Evolutionary conservation across 2,113 vertebrate species (phyloP).

Genomic region (Calidris pygmaea): DNA sequence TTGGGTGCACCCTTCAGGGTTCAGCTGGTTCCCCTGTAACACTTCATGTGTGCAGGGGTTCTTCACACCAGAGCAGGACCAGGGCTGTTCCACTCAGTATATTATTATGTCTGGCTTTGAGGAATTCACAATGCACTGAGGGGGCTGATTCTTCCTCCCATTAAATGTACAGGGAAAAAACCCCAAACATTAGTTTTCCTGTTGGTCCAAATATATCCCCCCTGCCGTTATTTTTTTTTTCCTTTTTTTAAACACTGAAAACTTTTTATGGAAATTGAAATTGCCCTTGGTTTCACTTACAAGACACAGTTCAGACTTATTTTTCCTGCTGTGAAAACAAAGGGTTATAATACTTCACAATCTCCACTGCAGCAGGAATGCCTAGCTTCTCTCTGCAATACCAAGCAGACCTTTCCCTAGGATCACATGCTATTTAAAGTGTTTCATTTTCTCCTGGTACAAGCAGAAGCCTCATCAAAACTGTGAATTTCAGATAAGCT

Average conservation of each 20-base stretch:
- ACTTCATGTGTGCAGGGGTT: not conserved
- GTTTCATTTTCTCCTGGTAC: slow-evolving; percentile 74
- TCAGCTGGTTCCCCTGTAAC: not conserved
- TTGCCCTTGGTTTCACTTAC: not conserved
- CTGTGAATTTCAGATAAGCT: slow-evolving; percentile 70
- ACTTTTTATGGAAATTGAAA: not conserved
- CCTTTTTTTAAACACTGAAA: not conserved
- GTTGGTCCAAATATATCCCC: not conserved
- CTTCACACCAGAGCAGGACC: not conserved
- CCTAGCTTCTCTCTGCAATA: not conserved
- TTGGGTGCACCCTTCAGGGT: not conserved
- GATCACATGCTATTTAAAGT: slow-evolving; percentile 61
- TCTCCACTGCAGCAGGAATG: slow-evolving; percentile 6
- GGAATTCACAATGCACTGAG: not conserved
- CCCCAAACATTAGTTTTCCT: not conserved
- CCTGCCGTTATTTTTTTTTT: not conserved
- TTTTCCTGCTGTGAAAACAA: slow-evolving; percentile 45
- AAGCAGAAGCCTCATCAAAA: slow-evolving; percentile 70
- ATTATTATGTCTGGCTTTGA: accelerated
- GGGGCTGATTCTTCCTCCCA: not conserved
- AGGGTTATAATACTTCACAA: slow-evolving; percentile 6
- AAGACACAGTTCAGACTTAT: not conserved
- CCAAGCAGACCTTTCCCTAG: slow-evolving; percentile 25
- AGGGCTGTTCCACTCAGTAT: not conserved
- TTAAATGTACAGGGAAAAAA: not conserved